Conservation (phyloP, 2,113 vertebrate genomes). For the Scytalopus superciliaris region DNA sequence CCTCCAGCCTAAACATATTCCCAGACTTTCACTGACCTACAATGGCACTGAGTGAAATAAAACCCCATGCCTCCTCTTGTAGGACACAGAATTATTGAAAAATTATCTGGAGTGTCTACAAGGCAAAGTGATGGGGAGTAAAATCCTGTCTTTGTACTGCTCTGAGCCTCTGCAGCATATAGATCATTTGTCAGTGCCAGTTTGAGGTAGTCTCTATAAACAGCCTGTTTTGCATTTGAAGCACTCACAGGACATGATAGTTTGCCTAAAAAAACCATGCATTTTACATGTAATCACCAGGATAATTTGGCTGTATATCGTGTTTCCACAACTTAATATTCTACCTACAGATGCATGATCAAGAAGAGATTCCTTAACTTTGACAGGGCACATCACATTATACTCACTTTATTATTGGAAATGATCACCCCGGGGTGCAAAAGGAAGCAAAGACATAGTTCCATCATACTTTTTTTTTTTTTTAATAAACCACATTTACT, state of each 20-base stretch:
- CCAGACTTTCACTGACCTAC: neutral
- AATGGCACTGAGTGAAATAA: neutral
- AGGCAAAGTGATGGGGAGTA: neutral
- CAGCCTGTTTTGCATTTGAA: constrained; percentile 62
- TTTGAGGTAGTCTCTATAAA: constrained; percentile 44
- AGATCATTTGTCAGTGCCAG: constrained; percentile 58
- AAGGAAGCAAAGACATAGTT: constrained; percentile 32
- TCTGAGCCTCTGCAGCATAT: neutral
- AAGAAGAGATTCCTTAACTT: constrained; percentile 62
- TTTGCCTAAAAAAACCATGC: constrained; percentile 14
- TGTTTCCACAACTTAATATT: constrained; percentile 65
- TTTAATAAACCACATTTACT: neutral
- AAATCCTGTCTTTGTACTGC: constrained; percentile 26
- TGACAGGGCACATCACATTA: constrained; percentile 68
- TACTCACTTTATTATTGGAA: constrained; percentile 67
- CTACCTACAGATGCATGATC: constrained; percentile 59
- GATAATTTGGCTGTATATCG: constrained; percentile 49
- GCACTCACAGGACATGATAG: constrained; percentile 44
- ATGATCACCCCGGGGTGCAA: constrained; percentile 63
- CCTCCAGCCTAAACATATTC: neutral
- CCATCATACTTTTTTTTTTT: neutral
- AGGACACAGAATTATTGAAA: neutral
- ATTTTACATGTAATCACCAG: constrained; percentile 61
- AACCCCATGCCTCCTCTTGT: neutral
- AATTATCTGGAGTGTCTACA: neutral